These are phyloP conservation scores for Incurvaria masculella DNA, from an alignment of 2,888 invertebrate species.

Conservation along the genomic window DNA sequence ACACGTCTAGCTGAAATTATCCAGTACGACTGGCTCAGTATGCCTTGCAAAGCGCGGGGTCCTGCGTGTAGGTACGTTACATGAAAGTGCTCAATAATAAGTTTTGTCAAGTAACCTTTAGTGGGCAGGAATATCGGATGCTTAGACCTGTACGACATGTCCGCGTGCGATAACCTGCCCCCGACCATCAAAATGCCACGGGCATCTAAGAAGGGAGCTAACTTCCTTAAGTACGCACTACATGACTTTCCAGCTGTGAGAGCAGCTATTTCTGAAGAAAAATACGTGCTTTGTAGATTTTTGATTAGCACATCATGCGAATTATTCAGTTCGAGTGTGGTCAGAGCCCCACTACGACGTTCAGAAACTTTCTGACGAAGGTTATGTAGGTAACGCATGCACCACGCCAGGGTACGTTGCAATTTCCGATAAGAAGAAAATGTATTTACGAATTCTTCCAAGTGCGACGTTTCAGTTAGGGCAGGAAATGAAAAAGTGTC, in stretches of 20 bases:
- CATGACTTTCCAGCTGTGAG: neutral
- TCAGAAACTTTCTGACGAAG: neutral
- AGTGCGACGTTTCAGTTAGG: neutral
- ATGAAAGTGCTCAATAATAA: neutral
- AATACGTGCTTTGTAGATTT: neutral
- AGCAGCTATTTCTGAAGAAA: neutral
- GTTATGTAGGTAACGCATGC: neutral
- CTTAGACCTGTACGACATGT: neutral
- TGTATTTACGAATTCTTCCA: too few species aligned
- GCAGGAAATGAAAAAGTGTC: too few species aligned
- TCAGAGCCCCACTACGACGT: neutral
- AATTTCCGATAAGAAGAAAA: neutral
- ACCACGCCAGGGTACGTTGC: neutral
- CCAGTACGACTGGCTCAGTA: neutral
- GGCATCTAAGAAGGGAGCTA: neutral
- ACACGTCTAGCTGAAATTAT: neutral
- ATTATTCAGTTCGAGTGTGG: neutral
- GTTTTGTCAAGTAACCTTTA: neutral
- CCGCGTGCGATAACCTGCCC: constrained; percentile 1
- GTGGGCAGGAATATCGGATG: neutral
- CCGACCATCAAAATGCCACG: constrained; percentile 19
- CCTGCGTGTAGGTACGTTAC: neutral
- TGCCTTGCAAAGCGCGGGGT: neutral
- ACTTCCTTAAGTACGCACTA: neutral
- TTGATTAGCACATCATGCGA: neutral